Base-by-base conservation (phyloP, 2,797 vertebrate genomes). In the Labeo calbasu region DNA sequence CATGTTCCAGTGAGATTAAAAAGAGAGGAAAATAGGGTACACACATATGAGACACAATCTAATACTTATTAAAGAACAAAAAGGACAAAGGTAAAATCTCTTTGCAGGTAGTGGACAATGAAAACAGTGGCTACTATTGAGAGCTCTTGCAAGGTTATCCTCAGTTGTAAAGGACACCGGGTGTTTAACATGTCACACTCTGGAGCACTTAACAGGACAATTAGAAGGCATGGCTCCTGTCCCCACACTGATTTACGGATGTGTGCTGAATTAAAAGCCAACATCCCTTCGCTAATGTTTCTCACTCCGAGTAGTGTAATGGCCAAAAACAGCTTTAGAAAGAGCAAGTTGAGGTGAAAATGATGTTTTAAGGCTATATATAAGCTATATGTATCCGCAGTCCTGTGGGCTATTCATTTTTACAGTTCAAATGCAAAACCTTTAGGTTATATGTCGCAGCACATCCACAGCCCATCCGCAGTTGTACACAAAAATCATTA, bases 121-220 rank as follows among this genome's bases (percentile, higher is more conserved):
- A 81, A 70, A 84, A 65, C 53, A n/a, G 14, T 79, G 68, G 80
- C 81, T 79, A 55, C 66, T 17, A 36, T 40, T 17, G 81, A 40
- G 40, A 51, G 75, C 84, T 77, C 77, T 86, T 79, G 79, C 84
- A 87, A 89, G 88, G 88, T 86, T 87, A 87, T 85, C 84, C 83
- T 79, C 25, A 4, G 77, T 84, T 79, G 72, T 84, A 89, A 87
- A 87, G 88, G 88, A 87, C 86, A 84, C 53, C 14, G 51, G 68
- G 84, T 81, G 78, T 82, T 84, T 73, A 89, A 84, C 71, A 82
- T 87, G 82, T 79, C 85, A 80, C 79, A 71, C 81, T 87, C 73
- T 66, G 57, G 79, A 88, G 79, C 82, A 82, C 86, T 87, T 88
- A 87, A 87, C 78, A 80, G 85, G 81, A 86, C 88, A 83, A 88